Percentiles rank a stretch among this genome's conserved stretches.
Conservation (phyloP, 2,797 vertebrate species). For the Premnoplex brunnescens region DNA sequence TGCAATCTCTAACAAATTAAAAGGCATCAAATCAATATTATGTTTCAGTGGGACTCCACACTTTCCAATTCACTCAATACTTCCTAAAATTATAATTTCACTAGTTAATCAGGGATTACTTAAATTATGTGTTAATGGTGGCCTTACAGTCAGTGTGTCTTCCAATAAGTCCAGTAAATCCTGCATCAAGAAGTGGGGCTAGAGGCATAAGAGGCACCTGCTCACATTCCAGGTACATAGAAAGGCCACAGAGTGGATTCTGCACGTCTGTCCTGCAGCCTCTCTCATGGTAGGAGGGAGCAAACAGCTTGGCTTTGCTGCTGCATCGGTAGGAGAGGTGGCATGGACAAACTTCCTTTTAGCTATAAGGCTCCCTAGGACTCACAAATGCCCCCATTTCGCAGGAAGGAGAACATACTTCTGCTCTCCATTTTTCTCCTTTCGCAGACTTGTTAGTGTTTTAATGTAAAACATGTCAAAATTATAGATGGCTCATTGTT, state of each 20-base stretch:
- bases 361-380: neutral
- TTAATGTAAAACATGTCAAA: neutral
- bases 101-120: conserved; percentile 55
- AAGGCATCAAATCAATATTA: conserved; percentile 24
- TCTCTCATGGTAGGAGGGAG: neutral
- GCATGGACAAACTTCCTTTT: neutral
- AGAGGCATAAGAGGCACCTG: neutral
- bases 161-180: neutral
- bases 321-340: neutral
- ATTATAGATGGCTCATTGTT: neutral
- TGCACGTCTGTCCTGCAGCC: neutral
- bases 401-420: neutral
- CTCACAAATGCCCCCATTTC: neutral
- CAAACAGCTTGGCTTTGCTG: neutral
- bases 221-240: neutral
- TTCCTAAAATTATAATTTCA: conserved; percentile 55
- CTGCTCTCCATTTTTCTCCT: neutral
- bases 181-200: neutral
- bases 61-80: conserved; percentile 25
- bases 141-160: neutral
- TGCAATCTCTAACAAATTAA: conserved; percentile 25
- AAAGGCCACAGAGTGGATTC: neutral
- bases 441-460: neutral
- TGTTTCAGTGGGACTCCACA: neutral
- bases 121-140: conserved; percentile 9